Evolutionary conservation across 2,888 invertebrate genomes (phyloP).

Genomic region (Eueremaeus valkanovi): DNA sequence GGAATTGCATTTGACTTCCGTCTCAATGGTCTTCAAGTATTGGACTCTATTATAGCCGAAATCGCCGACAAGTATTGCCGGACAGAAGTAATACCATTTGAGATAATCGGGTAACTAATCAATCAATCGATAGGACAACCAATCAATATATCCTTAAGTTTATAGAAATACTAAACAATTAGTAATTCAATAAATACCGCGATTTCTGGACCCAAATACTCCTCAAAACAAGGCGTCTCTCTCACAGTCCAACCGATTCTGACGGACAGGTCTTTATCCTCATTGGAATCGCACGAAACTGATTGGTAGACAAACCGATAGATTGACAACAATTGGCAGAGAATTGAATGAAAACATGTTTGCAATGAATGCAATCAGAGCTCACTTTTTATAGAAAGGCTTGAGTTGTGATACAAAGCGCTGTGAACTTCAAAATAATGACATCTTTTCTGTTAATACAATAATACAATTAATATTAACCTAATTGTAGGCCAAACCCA

Average conservation of each 20-base stretch:
- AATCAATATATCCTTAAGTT: background rate
- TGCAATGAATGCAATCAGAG: background rate
- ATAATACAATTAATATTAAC: background rate
- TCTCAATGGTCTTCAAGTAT: slow-evolving; percentile 42
- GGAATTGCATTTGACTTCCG: slow-evolving; percentile 38
- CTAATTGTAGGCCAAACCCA: background rate
- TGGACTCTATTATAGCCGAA: slow-evolving; percentile 40
- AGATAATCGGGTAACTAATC: slow-evolving; percentile 43
- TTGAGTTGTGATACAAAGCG: slow-evolving; percentile 45
- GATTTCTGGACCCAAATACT: slow-evolving; percentile 45
- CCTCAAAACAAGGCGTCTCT: slow-evolving; percentile 47
- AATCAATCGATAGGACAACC: slow-evolving; percentile 41
- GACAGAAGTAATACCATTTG: slow-evolving; percentile 43
- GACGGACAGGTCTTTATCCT: slow-evolving; percentile 38
- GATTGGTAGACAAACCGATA: background rate
- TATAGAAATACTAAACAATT: background rate
- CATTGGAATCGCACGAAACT: slow-evolving; percentile 45
- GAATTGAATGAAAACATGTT: background rate
- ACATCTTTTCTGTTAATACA: slow-evolving; percentile 38
- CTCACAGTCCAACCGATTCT: slow-evolving; percentile 45
- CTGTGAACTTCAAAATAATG: slow-evolving; percentile 45
- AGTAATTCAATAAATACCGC: slow-evolving; percentile 37
- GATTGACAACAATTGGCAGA: background rate
- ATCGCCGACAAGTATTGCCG: slow-evolving; percentile 40
- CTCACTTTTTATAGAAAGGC: slow-evolving; percentile 44